Evolutionary conservation across 2,113 vertebrate genomes (phyloP), one percentile per base, ranked within the genome.

Genomic region (Vicugna pacos): DNA sequence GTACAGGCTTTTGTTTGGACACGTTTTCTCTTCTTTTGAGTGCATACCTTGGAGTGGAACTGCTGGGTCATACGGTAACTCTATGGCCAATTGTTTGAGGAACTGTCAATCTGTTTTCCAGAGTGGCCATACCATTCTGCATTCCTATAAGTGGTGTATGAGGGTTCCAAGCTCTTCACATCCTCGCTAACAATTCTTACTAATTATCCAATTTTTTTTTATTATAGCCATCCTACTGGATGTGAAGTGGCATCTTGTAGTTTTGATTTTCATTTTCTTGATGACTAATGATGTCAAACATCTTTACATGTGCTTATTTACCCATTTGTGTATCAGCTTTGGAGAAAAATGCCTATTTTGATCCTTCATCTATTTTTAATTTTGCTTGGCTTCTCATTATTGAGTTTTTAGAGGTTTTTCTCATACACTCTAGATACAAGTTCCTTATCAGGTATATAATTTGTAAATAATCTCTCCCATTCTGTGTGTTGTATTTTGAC

Each of bases 201-300:
- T 89, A 92, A 35, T 70, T 84, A 92, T 56, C 48, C 87, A 28
- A 73, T 15, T 35, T 81, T 70, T 70, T 62, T 80, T 95, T 89
- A 42, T 42, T 42, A 42, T 42, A 42, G 38, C 38, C 38, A 42
- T 42, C 38, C 38, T 42, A 42, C 38, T 42, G 38, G 38, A 42
- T 42, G 38, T 42, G 38, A 42, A 42, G 38, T 42, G 38, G 38
- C 38, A 42, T 42, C 38, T 42, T 42, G 38, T 42, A 42, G 38
- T 42, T 42, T 42, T 42, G 38, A 42, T 42, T 42, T 42, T 42
- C 38, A 42, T 42, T 42, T 42, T 5, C 38, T 42, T 42, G 38
- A 4, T 42, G 38, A 42, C 38, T 42, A 42, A 42, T 42, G 38
- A 42, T 4, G 38, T 42, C 38, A 42, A 42, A 42, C 4, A 42